Base-by-base conservation (phyloP, 2,113 vertebrate genomes). In the Sisor rabdophorus region DNA sequence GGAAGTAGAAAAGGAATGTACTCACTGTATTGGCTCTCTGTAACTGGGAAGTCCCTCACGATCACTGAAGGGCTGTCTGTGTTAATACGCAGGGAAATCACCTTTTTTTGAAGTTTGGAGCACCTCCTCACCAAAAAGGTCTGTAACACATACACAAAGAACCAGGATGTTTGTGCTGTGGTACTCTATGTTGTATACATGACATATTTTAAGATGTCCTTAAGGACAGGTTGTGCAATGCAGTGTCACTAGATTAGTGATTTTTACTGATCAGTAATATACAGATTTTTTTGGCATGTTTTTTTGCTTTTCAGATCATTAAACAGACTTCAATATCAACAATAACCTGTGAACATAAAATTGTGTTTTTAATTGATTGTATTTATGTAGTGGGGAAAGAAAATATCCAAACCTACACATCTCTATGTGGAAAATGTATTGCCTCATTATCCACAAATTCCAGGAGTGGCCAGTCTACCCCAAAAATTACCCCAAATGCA, bases 11-110 rank as follows among this genome's bases (percentile, higher is more conserved):
- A 30, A 32, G 11, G 36, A 24, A 76, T 32, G 32, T 26, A 52
- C 96, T 94, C 92, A 98, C 96, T 95, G 87, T 95, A 98, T 48
- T 93, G 93, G 83, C 93, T 95, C 89, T 98, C 96, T 83, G 91
- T 95, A 71, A 98, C 92, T 15, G 90, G 86, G 87, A 97, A 96
- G 80, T 98, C 95, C 80, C 90, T 92, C 17, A 98, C 80, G 1
- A 86, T 85, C 12, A 82, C 77, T 16, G 52, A 22, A 26, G 85
- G 84, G 32, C 85, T 89, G 75, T 95, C 91, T 73, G 82, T 30
- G 52, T 93, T 89, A 79, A 96, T 88, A 24, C 94, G 93, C 55
- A 98, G 84, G 59, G 93, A 96, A 65, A 98, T 91, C 1, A 98
- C 94, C 80, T 98, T 98, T 86, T 90, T 96, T 87, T 96, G 95